Evolutionary conservation across 2,113 vertebrate species (phyloP), one percentile per base, ranked within the genome.

Genomic region (Morone saxatilis): DNA sequence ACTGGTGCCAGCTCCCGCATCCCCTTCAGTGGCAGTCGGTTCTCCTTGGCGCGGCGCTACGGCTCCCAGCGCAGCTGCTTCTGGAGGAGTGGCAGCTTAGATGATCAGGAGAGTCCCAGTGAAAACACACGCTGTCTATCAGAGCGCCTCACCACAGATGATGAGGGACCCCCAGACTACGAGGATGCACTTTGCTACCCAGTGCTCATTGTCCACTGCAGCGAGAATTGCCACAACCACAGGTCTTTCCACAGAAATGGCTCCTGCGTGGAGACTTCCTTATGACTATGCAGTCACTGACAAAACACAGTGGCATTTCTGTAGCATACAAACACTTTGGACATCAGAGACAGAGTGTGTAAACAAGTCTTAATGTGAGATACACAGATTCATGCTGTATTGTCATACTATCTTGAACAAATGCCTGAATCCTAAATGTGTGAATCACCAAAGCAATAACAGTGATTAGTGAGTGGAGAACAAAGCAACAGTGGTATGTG

Each of bases 191-290:
- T 98, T 41, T 98, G 97, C 86, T 99, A 98, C 87, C 98, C 98
- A 0, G 94, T 99, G 72, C 97, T 99, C 82, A 99, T 99, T 0
- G 97, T 99, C 69, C 98, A 99, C 92, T 97, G 97, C 85, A 98
- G 97, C 0, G 98, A 99, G 94, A 98, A 97, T 80, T 99, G 98
- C 93, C 97, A 98, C 4, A 96, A 96, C 88, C 97, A 97, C 93
- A 96, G 97, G 86, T 97, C 97, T 13, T 96, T 98, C 91, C 98
- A 98, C 91, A 96, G 97, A 87, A 98, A 98, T 0, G 95, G 97
- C 85, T 97, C 98, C 88, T 99, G 98, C 0, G 97, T 99, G 89
- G 98, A 99, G 95, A 99, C 98, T 48, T 99, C 98, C 83, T 94
- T 99, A 95, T 99, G 96, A 98, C 84, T 53, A 68, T 81, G 80